phyloP scores from a whole-genome alignment of 2,113 vertebrate species.

The Piaya cayana region DNA sequence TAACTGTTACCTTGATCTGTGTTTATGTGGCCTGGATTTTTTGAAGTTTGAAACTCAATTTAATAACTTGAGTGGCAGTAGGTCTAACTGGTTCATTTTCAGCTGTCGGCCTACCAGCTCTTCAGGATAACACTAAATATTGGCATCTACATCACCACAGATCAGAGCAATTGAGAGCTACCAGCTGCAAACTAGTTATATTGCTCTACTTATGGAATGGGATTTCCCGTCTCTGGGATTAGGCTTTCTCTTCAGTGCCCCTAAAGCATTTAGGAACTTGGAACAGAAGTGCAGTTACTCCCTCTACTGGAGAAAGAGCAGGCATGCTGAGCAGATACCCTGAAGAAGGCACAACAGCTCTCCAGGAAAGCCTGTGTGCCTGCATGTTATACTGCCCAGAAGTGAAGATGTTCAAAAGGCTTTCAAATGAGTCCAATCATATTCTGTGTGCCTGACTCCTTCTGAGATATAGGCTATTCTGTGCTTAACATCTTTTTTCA shows the following conservation, averaged over 20 bases:
- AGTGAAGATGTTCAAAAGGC: neutral
- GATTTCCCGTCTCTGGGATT: neutral
- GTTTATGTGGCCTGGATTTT: neutral
- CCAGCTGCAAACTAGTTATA: neutral
- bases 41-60: neutral
- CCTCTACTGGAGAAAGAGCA: conserved; percentile 16
- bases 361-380: neutral
- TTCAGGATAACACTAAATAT: neutral
- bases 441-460: neutral
- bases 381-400: neutral
- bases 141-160: neutral
- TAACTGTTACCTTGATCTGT: neutral
- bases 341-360: neutral
- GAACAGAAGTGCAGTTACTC: neutral
- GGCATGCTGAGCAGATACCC: neutral
- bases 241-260: neutral
- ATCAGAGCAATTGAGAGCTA: neutral
- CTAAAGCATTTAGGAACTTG: too few relatives aligned
- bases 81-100: neutral
- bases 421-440: neutral
- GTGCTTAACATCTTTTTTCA: neutral
- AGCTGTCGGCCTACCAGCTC: neutral
- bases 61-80: neutral
- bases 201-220: neutral
- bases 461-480: neutral